Base-by-base conservation (phyloP, 2,113 vertebrate species). In the Melanerpes aurifrons region DNA sequence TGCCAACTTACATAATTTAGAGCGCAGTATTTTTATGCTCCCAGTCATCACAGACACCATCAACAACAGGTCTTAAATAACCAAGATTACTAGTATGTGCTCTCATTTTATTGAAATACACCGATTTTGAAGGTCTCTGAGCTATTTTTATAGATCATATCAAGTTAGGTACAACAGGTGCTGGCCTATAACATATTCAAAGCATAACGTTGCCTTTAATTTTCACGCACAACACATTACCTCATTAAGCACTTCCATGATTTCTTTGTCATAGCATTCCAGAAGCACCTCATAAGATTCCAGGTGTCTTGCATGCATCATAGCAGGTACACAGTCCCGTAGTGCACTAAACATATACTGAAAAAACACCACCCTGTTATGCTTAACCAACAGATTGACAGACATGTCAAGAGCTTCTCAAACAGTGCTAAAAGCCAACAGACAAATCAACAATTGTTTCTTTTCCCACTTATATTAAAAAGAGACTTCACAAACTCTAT, bases 301-400 rank as follows among this genome's bases (percentile, higher is more conserved):
- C 97, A 99, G 97, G 96, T 99, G 99, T 88, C 99, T 98, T 84
- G 98, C 97, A 9, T 99, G 95, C 96, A 98, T 97, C 99, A 99
- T 99, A 57, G 98, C 97, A 47, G 98, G 98, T 14, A 99, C 99
- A 53, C 99, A 98, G 97, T 99, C 99, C 90, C 98, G 97, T 56
- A 99, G 97, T 15, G 99, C 99, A 93, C 98, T 99, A 74, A 99
- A 99, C 99, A 99, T 99, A 93, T 99, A 99, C 99, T 99, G 95
- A 90, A 78, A 54, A 93, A 96, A 91, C 91, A 91, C 91, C 61
- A 66, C 3, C 12, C 50, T 54, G 35, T 37, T 45, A 24, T 15
- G 6, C 75, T 87, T 66, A 90, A 81, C 8, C 24, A 37, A 90
- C 32, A 94, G 82, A 53, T 4, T 31, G 40, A 63, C 7, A 76